A percentile compares a stretch with the other conserved stretches of the same genome.
phyloP scores from a whole-genome alignment of 2,113 vertebrate species.

The Xenopus borealis region DNA sequence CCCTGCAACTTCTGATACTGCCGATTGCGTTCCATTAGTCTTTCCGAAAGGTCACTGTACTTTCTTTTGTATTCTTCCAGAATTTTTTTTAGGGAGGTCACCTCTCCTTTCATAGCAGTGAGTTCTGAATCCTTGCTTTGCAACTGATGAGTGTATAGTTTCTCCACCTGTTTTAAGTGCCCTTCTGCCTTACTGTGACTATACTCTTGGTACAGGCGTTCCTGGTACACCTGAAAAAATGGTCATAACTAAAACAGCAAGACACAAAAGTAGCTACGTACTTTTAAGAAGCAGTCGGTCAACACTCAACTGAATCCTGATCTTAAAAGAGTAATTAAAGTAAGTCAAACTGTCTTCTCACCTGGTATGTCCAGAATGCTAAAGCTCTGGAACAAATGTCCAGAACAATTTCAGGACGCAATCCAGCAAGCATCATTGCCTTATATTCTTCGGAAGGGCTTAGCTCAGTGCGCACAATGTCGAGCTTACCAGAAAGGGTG shows the following conservation, averaged over 20 bases:
- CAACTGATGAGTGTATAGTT: slow-evolving; percentile 78
- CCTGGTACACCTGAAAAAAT: slow-evolving; percentile 76
- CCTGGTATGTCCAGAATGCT: slow-evolving; percentile 88
- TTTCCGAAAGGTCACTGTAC: slow-evolving; percentile 83
- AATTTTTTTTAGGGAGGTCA: slow-evolving; percentile 80
- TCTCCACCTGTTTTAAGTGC: slow-evolving; percentile 82
- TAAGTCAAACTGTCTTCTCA: slow-evolving; percentile 45
- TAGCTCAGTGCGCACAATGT: slow-evolving; percentile 81
- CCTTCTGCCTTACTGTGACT: slow-evolving; percentile 73
- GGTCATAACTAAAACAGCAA: neutral
- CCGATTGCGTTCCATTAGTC: slow-evolving; percentile 82
- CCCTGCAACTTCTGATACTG: slow-evolving; percentile 86
- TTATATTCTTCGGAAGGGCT: slow-evolving; percentile 83
- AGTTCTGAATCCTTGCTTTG: slow-evolving; percentile 81
- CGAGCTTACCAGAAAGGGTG: slow-evolving; percentile 79
- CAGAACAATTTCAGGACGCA: slow-evolving; percentile 77
- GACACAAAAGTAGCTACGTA: too few species aligned
- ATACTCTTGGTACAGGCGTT: slow-evolving; percentile 82
- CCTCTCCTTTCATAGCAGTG: slow-evolving; percentile 74
- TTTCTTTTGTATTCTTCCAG: slow-evolving; percentile 87
- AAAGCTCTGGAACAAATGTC: slow-evolving; percentile 80
- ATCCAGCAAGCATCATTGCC: slow-evolving; percentile 80
- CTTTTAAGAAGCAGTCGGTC: neutral
- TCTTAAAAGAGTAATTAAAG: neutral
- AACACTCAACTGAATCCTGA: neutral